Percentiles rank a stretch among this genome's conserved stretches.
Evolutionary conservation across 1,140 invertebrate species (phyloP).

Genomic region (Heliothis virescens): DNA sequence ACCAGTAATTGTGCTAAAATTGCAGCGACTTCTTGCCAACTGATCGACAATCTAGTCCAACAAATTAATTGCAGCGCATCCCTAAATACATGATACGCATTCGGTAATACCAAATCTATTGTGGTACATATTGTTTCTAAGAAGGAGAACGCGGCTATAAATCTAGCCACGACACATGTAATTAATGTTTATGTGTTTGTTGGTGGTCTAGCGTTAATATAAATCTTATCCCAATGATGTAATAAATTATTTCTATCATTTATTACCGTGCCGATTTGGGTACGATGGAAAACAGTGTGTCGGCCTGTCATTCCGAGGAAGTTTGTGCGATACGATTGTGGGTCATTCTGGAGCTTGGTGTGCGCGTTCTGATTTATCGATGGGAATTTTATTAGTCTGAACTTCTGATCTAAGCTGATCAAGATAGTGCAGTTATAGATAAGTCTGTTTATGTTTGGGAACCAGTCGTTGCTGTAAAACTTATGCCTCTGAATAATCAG

Average conservation of each 20-base stretch:
- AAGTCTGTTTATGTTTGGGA: background rate
- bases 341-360: slow-evolving; percentile 13
- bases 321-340: slow-evolving; percentile 29
- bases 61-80: slow-evolving; percentile 5
- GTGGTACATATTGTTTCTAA: slow-evolving; percentile 34
- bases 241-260: slow-evolving; percentile 42
- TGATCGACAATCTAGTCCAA: background rate
- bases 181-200: slow-evolving; percentile 43
- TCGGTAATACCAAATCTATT: slow-evolving; percentile 30
- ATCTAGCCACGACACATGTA: slow-evolving; percentile 37
- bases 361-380: slow-evolving; percentile 6
- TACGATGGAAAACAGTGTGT: slow-evolving; percentile 36
- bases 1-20: background rate
- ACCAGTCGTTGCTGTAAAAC: background rate
- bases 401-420: background rate
- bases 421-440: background rate
- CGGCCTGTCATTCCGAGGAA: slow-evolving; percentile 32
- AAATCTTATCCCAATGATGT: slow-evolving; percentile 43
- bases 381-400: slow-evolving; percentile 1
- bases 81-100: slow-evolving; percentile 14
- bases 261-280: slow-evolving; percentile 33
- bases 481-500: background rate
- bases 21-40: slow-evolving; percentile 9
- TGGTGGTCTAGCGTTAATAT: slow-evolving; percentile 44
- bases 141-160: slow-evolving; percentile 35